Conservation (phyloP, 2,113 vertebrate species). For the Amphiprion percula region DNA sequence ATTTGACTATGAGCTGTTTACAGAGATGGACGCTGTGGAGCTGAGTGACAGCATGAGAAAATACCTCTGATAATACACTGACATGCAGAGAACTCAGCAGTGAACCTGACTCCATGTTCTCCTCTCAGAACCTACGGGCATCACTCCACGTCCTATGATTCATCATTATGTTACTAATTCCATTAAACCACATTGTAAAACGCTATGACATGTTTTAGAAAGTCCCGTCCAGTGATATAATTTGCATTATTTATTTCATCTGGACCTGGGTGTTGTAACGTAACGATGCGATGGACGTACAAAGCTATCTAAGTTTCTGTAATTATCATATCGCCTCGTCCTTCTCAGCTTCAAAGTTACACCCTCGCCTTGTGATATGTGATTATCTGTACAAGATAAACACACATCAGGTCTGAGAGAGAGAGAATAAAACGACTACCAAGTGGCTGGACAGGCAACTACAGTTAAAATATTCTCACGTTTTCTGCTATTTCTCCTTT, state of each 20-base stretch:
- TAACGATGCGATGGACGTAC: not conserved
- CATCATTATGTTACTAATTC: not conserved
- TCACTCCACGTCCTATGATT: not conserved
- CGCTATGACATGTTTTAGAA: not conserved
- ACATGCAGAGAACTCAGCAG: conserved; percentile 46
- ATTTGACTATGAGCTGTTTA: conserved; percentile 76
- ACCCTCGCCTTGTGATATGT: too few species aligned
- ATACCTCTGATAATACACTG: conserved; percentile 60
- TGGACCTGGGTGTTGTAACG: not conserved
- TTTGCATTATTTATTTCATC: not conserved
- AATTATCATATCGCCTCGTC: not conserved
- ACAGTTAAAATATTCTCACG: too few species aligned
- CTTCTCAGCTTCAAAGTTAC: not conserved
- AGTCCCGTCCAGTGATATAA: not conserved
- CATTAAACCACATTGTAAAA: conserved; percentile 2
- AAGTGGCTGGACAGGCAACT: too few species aligned
- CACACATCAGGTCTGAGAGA: not conserved
- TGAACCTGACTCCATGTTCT: not conserved
- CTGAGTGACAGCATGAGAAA: conserved; percentile 74
- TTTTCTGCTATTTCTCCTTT: too few species aligned
- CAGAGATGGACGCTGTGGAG: conserved; percentile 54
- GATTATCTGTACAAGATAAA: not conserved
- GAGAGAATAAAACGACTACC: too few species aligned
- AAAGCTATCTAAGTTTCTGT: not conserved
- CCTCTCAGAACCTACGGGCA: conserved; percentile 33